Evolutionary conservation across 2,797 vertebrate species (phyloP).

Genomic region (Leptoclinus maculatus): DNA sequence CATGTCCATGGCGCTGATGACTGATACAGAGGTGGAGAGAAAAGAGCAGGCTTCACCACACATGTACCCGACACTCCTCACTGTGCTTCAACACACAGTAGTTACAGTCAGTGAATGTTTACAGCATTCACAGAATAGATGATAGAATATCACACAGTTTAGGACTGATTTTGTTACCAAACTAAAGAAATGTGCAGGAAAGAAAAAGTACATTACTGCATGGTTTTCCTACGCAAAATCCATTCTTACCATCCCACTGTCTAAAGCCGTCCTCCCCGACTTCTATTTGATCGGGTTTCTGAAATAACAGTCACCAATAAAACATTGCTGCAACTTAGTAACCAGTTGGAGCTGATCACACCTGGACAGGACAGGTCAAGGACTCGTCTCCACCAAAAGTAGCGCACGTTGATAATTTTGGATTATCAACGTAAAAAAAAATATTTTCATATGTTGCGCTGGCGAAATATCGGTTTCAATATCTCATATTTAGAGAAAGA

Average conservation of each 20-base stretch:
- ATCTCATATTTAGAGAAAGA: too few species aligned
- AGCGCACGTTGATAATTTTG: conserved; percentile 26
- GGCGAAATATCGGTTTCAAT: neutral
- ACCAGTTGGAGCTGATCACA: conserved; percentile 85
- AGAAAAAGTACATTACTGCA: conserved; percentile 86
- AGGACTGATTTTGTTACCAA: conserved; percentile 71
- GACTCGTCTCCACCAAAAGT: conserved; percentile 81
- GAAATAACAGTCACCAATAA: conserved; percentile 98
- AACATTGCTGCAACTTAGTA: conserved; percentile 90
- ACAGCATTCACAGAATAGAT: conserved; percentile 69
- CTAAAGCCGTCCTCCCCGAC: conserved; percentile 99
- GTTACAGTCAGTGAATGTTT: conserved; percentile 68
- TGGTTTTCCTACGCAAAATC: conserved; percentile 88
- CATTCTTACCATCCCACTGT: conserved; percentile 99
- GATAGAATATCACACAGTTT: conserved; percentile 56
- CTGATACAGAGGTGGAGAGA: conserved; percentile 75
- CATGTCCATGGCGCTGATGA: conserved; percentile 94
- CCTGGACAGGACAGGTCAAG: conserved; percentile 86
- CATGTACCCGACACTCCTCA: conserved; percentile 10
- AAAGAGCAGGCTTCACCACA: conserved; percentile 61
- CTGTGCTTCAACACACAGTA: conserved; percentile 63
- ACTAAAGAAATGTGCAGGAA: conserved; percentile 80
- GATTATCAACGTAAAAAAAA: too few species aligned
- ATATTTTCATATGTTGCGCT: neutral
- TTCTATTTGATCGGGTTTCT: conserved; percentile 99